Base-by-base conservation (phyloP, 2,888 invertebrate genomes). In the Lithophane socia region DNA sequence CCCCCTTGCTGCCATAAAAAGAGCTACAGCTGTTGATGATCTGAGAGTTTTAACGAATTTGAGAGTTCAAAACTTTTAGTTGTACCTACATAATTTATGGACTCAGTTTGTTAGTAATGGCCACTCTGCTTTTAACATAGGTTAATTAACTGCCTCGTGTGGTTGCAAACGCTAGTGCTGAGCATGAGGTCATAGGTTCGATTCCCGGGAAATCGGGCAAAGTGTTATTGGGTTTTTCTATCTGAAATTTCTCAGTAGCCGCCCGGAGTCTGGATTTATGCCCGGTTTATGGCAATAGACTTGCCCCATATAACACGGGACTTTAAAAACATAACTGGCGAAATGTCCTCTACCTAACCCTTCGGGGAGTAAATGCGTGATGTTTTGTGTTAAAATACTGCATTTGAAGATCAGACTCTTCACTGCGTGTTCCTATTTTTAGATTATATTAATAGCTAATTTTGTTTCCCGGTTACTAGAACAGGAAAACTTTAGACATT, bases 1-100 rank as follows among this genome's bases (percentile, higher is more conserved):
- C 63, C 29, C 13, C 61, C 47, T 64, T 18, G 61, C 49, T 54
- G 60, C 13, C 52, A 63, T 83, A 73, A 75, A 80, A 85, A 72
- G 58, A 71, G 42, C 60, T 44, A 47, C 58, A 54, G 82, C 58
- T 66, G 66, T 42, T 63, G 29, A 58, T 58, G 37, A 74, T 75
- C 58, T 44, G 18, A 18, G 16, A n/a, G 29, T 82, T 74, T 65
- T 68, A 42, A 60, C 3, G 5, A n/a, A 61, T 61, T 56, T 42
- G 18, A 42, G 29, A 52, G 60, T 68, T 24, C 29, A 0, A 60
- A 60, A 49, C 63, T 66, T 66, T 66, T 42, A 1, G 13, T 18
- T 54, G 47, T 49, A 42, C n/a, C n/a, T n/a, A n/a, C 7, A 44
- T 60, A 79, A 79, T 79, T 76, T 58, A 67, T 44, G 54, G 29